Conservation (phyloP, 2,888 invertebrate species). For the Drosophila mayaguana region DNA sequence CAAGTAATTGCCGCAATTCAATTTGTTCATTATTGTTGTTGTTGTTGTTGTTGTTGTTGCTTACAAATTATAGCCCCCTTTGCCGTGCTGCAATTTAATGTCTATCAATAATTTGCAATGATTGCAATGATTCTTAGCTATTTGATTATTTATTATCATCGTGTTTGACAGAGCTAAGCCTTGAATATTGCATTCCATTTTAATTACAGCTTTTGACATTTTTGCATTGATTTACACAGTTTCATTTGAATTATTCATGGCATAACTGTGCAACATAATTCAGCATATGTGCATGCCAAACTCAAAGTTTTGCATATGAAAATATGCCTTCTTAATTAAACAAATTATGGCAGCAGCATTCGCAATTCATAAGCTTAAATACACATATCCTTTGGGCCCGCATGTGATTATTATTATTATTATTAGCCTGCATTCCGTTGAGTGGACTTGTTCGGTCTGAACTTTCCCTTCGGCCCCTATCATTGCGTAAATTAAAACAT, state of each 20-base stretch:
- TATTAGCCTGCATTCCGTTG: conserved; percentile 42
- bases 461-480: conserved; percentile 20
- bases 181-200: neutral
- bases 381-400: conserved; percentile 10
- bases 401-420: conserved; percentile 32
- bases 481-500: conserved; percentile 62
- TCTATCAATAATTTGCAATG: conserved; percentile 16
- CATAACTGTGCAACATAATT: neutral
- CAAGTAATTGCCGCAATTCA: conserved; percentile 80
- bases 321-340: conserved; percentile 15
- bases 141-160: conserved; percentile 29
- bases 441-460: conserved; percentile 17
- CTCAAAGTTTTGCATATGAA: conserved; percentile 14
- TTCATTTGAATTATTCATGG: neutral
- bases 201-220: conserved; percentile 8
- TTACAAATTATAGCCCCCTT: conserved; percentile 45
- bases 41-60: conserved; percentile 13
- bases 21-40: conserved; percentile 67
- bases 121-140: conserved; percentile 26
- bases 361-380: conserved; percentile 9
- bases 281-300: neutral
- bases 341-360: conserved; percentile 16
- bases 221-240: neutral
- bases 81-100: conserved; percentile 35
- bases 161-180: neutral